A percentile compares a stretch with the other conserved stretches of the same genome.
These are phyloP conservation scores for Aphidius gifuensis DNA, from an alignment of 1,140 invertebrate species.

Conservation along the genomic window DNA sequence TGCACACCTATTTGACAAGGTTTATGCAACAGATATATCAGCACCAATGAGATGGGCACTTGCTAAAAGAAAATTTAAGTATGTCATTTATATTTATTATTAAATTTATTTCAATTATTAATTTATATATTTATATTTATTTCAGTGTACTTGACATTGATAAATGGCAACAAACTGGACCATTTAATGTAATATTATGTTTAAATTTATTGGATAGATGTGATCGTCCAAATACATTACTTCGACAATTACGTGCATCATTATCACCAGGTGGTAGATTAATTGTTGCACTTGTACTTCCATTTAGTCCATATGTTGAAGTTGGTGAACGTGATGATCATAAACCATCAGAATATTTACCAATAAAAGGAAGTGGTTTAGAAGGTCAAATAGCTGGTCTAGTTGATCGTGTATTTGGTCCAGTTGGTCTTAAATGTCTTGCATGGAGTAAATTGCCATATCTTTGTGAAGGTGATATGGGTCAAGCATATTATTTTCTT, in stretches of 20 bases:
- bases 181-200: constrained; percentile 80
- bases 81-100: constrained; percentile 40
- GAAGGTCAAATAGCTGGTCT: constrained; percentile 77
- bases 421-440: constrained; percentile 69
- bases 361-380: constrained; percentile 67
- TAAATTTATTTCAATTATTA: background rate
- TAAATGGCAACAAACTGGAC: constrained; percentile 62
- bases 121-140: constrained; percentile 21
- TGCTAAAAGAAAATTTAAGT: constrained; percentile 72
- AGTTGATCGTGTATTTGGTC: constrained; percentile 67
- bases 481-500: constrained; percentile 86
- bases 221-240: constrained; percentile 71
- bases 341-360: constrained; percentile 69
- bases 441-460: constrained; percentile 85
- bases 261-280: constrained; percentile 69
- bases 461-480: constrained; percentile 90
- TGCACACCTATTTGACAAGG: constrained; percentile 65
- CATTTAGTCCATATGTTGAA: constrained; percentile 89
- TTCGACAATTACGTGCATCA: constrained; percentile 64
- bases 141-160: constrained; percentile 74
- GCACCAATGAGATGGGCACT: constrained; percentile 75
- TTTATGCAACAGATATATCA: constrained; percentile 86
- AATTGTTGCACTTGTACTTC: constrained; percentile 81
- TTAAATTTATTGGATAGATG: constrained; percentile 90
- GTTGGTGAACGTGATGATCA: constrained; percentile 64